These are phyloP conservation scores for Caranx melampygus DNA, from an alignment of 2,113 vertebrate genomes.

Conservation along the genomic window DNA sequence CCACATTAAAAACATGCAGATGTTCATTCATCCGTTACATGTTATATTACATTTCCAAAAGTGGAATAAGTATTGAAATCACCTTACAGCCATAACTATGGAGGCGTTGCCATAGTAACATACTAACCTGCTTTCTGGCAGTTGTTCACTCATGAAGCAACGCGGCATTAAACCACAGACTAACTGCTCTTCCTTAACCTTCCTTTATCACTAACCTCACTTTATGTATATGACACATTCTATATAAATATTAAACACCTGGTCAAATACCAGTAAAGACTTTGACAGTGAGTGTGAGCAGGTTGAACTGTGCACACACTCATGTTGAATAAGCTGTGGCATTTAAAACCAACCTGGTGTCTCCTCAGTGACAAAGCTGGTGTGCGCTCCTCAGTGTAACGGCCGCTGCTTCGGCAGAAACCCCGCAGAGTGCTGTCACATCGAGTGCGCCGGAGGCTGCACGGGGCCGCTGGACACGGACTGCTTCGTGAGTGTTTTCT, in stretches of 20 bases:
- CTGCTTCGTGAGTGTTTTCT: slow-evolving; percentile 89
- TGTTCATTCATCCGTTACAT: not conserved
- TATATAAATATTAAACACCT: too few species aligned
- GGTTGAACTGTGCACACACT: too few species aligned
- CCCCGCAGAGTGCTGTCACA: slow-evolving; percentile 93
- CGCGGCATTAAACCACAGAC: not conserved
- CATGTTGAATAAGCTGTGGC: too few species aligned
- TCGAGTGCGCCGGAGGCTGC: slow-evolving; percentile 94
- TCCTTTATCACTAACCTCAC: not conserved
- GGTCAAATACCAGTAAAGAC: too few species aligned
- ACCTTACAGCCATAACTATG: not conserved
- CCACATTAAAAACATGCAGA: not conserved
- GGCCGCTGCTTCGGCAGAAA: slow-evolving; percentile 91
- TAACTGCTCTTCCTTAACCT: not conserved
- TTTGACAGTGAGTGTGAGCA: too few species aligned
- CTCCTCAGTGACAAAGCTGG: slow-evolving; percentile 90
- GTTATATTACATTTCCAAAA: not conserved
- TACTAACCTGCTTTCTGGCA: too few species aligned
- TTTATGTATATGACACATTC: not conserved
- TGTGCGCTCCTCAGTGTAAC: slow-evolving; percentile 94
- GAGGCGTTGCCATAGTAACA: too few species aligned
- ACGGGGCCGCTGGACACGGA: slow-evolving; percentile 88
- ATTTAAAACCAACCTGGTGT: too few species aligned
- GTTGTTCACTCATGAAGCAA: not conserved
- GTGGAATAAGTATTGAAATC: not conserved